Evolutionary conservation across 2,797 vertebrate species (phyloP).

Genomic region (Myotis daubentonii): DNA sequence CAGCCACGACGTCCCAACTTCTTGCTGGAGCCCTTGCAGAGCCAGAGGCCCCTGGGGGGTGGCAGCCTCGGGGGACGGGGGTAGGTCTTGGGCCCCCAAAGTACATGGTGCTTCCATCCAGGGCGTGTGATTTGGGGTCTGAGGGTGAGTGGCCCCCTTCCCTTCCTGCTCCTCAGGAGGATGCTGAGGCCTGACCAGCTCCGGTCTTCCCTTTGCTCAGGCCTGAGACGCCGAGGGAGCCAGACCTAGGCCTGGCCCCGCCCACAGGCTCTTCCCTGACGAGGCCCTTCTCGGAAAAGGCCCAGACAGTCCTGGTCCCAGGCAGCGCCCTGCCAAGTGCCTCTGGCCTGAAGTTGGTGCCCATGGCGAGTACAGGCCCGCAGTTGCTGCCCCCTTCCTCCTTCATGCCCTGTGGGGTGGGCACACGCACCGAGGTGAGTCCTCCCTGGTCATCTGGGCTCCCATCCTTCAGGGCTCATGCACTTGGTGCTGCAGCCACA

Average conservation of each 20-base stretch:
- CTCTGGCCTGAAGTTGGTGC: neutral
- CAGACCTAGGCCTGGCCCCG: neutral
- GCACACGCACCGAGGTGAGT: conserved; percentile 70
- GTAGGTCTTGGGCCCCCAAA: conserved; percentile 5
- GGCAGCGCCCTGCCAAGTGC: neutral
- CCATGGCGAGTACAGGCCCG: neutral
- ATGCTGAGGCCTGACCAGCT: neutral
- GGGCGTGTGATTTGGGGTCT: neutral
- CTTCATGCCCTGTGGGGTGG: conserved; percentile 77
- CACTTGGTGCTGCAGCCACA: accelerated
- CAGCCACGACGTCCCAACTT: conserved; percentile 85
- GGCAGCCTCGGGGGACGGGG: conserved; percentile 2
- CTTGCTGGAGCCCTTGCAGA: conserved; percentile 80
- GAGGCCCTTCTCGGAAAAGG: neutral
- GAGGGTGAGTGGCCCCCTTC: neutral
- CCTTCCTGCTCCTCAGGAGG: neutral
- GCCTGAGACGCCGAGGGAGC: conserved; percentile 21
- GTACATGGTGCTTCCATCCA: neutral
- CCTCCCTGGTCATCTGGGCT: neutral
- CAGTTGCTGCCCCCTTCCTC: conserved; percentile 87
- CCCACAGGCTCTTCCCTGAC: neutral
- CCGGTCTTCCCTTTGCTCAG: conserved; percentile 43
- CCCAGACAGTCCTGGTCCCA: neutral
- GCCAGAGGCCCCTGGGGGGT: conserved; percentile 56
- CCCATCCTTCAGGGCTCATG: neutral